phyloP scores from a whole-genome alignment of 1,140 invertebrate species.

The Gonatopus flavifemur region DNA sequence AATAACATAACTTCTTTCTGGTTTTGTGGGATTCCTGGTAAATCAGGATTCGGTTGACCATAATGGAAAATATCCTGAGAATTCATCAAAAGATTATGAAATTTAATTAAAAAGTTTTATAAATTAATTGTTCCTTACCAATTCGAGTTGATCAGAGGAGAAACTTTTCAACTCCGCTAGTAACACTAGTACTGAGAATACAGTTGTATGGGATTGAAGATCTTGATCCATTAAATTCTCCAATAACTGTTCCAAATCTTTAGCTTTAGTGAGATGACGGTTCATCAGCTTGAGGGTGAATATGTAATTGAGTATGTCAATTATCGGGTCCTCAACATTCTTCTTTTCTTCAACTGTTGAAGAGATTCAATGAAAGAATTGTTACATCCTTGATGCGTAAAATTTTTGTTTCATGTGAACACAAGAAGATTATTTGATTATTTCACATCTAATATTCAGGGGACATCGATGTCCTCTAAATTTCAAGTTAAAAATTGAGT shows the following conservation, averaged over 20 bases:
- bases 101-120: background rate
- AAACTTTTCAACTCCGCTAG: slow-evolving; percentile 39
- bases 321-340: slow-evolving; percentile 37
- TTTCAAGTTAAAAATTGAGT: no score
- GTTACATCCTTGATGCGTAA: background rate
- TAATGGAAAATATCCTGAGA: slow-evolving; percentile 47
- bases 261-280: slow-evolving; percentile 30
- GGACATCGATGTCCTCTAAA: no score
- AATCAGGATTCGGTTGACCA: slow-evolving; percentile 35
- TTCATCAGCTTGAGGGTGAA: slow-evolving; percentile 37
- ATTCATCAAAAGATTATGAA: slow-evolving; percentile 2
- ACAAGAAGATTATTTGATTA: background rate
- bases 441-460: no score
- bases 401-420: background rate
- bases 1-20: slow-evolving; percentile 31
- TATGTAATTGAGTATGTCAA: slow-evolving; percentile 43
- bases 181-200: slow-evolving; percentile 35
- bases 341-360: slow-evolving; percentile 22
- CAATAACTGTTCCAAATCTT: slow-evolving; percentile 38
- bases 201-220: slow-evolving; percentile 12
- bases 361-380: slow-evolving; percentile 7
- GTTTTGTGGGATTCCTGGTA: slow-evolving; percentile 30
- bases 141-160: slow-evolving; percentile 20
- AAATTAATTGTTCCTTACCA: slow-evolving; percentile 26
- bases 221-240: slow-evolving; percentile 22